Percentiles rank a stretch among this genome's conserved stretches.
phyloP scores from a whole-genome alignment of 2,113 vertebrate genomes.

The Tylochromis polylepis region DNA sequence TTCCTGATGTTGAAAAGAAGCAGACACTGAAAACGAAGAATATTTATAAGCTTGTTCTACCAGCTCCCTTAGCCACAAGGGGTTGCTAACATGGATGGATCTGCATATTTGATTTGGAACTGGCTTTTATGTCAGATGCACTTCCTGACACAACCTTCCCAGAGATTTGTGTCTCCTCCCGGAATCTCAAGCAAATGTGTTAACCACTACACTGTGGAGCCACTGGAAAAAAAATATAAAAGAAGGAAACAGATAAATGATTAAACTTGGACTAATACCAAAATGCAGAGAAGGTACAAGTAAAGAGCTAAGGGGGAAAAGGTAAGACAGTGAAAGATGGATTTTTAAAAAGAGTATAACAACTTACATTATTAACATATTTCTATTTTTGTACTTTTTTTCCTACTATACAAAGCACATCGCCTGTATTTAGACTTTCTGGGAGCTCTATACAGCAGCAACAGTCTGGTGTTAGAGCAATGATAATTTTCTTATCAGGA shows the following conservation, averaged over 20 bases:
- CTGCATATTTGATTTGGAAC: background rate
- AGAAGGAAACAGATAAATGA: background rate
- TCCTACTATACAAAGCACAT: background rate
- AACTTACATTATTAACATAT: background rate
- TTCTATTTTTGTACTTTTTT: rapidly evolving
- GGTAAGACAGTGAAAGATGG: background rate
- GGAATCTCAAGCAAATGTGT: background rate
- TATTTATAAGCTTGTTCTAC: background rate
- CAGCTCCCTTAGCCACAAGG: background rate
- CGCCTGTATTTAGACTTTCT: background rate
- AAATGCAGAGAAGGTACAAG: background rate
- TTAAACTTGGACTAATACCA: background rate
- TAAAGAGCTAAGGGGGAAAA: background rate
- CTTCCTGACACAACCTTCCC: background rate
- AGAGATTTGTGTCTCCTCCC: background rate
- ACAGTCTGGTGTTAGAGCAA: background rate
- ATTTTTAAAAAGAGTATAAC: background rate
- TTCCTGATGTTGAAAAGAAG: background rate
- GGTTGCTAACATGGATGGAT: background rate
- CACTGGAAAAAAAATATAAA: background rate
- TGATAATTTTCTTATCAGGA: conserved; percentile 36
- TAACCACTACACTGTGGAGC: background rate
- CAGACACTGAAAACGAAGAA: background rate
- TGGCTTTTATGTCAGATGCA: background rate
- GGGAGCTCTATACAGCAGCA: background rate